phyloP scores from a whole-genome alignment of 2,888 invertebrate genomes.

The Unio pictorum region DNA sequence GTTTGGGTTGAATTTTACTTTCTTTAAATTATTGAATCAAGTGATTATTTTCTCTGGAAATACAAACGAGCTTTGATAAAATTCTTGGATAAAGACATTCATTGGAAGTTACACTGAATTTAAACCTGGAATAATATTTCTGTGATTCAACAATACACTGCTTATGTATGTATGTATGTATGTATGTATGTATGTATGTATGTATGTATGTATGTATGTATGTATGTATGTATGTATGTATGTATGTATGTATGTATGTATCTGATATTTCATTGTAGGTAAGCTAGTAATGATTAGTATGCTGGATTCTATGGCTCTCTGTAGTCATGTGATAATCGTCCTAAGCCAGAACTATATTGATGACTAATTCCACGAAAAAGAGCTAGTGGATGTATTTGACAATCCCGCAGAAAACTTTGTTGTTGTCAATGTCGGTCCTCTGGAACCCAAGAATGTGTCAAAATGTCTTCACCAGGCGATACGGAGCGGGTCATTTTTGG shows the following conservation, averaged over 20 bases:
- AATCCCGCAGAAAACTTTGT: slow-evolving; percentile 25
- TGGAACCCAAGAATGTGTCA: slow-evolving; percentile 23
- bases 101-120: no score
- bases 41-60: no score
- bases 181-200: no score
- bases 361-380: slow-evolving; percentile 28
- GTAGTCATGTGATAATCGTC: slow-evolving; percentile 39
- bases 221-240: no score
- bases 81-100: no score
- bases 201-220: no score
- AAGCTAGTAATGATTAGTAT: slow-evolving; percentile 22
- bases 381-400: slow-evolving; percentile 25
- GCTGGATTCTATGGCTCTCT: slow-evolving; percentile 28
- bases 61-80: no score
- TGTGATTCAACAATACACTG: no score
- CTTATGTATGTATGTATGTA: no score
- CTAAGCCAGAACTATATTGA: slow-evolving; percentile 35
- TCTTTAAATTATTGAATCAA: no score
- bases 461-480: slow-evolving; percentile 31
- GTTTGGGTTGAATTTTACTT: no score
- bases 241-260: background rate
- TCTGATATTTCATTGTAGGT: slow-evolving; percentile 18
- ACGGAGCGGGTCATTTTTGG: slow-evolving; percentile 25
- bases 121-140: no score
- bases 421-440: slow-evolving; percentile 31